phyloP scores from a whole-genome alignment of 2,113 vertebrate species.

The Pleuronectes platessa region DNA sequence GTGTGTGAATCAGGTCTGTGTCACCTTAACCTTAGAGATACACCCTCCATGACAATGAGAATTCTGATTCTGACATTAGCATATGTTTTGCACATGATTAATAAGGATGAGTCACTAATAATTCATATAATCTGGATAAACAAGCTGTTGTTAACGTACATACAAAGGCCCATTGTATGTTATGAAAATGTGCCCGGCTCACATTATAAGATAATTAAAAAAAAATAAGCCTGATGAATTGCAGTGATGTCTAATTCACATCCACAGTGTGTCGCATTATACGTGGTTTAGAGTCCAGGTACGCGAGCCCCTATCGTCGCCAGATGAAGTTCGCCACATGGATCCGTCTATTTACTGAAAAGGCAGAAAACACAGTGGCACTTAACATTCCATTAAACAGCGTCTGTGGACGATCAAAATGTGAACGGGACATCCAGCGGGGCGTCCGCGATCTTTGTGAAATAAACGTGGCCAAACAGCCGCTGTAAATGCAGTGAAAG shows the following conservation, averaged over 20 bases:
- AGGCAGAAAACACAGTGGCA: slow-evolving; percentile 8
- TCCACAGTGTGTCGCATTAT: neutral
- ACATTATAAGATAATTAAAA: neutral
- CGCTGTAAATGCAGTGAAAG: neutral
- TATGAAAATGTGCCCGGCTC: neutral
- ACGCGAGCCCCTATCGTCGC: neutral
- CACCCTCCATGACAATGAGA: neutral
- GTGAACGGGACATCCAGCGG: neutral
- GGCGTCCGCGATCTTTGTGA: neutral
- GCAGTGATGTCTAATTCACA: neutral
- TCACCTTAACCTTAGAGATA: slow-evolving; percentile 26
- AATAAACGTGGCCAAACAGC: neutral
- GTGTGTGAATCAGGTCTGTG: slow-evolving; percentile 13
- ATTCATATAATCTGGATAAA: too few relatives aligned
- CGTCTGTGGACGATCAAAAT: slow-evolving; percentile 19
- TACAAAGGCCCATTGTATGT: neutral
- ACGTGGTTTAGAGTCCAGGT: neutral
- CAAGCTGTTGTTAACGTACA: neutral
- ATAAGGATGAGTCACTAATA: neutral
- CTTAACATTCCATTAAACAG: slow-evolving; percentile 36
- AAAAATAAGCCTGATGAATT: neutral
- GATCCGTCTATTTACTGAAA: slow-evolving; percentile 69
- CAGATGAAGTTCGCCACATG: slow-evolving; percentile 19
- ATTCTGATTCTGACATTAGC: neutral
- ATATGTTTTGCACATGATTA: neutral